phyloP scores from a whole-genome alignment of 1,140 invertebrate genomes.

The Callitettix versicolor region DNA sequence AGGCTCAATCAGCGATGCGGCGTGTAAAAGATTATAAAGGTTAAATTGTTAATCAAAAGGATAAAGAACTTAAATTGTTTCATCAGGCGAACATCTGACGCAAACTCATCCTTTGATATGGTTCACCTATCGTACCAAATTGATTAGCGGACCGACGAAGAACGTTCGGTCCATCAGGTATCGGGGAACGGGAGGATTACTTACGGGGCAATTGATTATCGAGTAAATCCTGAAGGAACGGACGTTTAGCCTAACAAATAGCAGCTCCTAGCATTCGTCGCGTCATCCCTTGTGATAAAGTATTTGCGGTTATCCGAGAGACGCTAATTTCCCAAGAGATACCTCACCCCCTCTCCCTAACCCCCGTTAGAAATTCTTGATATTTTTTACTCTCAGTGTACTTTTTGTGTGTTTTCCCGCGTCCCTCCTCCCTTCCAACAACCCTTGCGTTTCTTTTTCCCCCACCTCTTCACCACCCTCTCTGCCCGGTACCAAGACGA shows the following conservation, averaged over 20 bases:
- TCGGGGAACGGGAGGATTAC: no score
- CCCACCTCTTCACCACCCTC: not conserved
- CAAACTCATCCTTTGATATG: no score
- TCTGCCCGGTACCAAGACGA: conserved; percentile 4
- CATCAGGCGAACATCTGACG: no score
- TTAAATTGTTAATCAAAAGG: no score
- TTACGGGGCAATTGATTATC: conserved; percentile 7
- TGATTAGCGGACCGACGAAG: no score
- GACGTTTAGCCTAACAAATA: conserved; percentile 13
- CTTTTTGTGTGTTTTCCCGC: conserved; percentile 6
- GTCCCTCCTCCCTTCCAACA: not conserved
- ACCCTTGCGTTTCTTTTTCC: not conserved
- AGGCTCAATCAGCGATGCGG: no score
- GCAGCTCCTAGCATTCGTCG: conserved; percentile 4
- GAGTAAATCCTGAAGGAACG: conserved; percentile 7
- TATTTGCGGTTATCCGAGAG: conserved; percentile 12
- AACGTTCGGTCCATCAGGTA: no score
- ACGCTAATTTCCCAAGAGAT: conserved; percentile 11
- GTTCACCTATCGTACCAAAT: no score
- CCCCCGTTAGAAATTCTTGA: conserved; percentile 11
- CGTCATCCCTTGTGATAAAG: conserved; percentile 11
- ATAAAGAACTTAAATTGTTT: no score
- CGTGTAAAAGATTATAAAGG: no score
- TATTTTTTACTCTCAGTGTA: conserved; percentile 11
- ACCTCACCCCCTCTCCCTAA: no score